phyloP scores from a whole-genome alignment of 2,888 invertebrate species.

The Acanthopleura granulata region DNA sequence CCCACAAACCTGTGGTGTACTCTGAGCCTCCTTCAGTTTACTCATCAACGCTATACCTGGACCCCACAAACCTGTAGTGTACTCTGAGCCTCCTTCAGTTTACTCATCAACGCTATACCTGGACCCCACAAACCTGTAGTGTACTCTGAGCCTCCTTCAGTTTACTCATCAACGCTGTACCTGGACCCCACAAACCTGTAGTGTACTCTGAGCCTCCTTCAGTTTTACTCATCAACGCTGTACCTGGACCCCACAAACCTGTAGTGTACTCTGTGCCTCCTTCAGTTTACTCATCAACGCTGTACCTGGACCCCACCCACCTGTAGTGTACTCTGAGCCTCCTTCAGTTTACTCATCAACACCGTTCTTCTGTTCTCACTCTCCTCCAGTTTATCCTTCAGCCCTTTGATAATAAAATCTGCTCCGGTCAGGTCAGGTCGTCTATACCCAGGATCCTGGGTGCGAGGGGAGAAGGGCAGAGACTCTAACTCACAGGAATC shows the following conservation, averaged over 20 bases:
- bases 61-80: constrained; percentile 53
- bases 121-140: constrained; percentile 40
- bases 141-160: constrained; percentile 37
- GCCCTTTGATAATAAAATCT: constrained; percentile 4
- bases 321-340: constrained; percentile 63
- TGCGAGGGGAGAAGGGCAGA: constrained; percentile 23
- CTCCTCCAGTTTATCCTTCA: constrained; percentile 48
- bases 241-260: constrained; percentile 53
- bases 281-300: constrained; percentile 61
- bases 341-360: constrained; percentile 60
- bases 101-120: constrained; percentile 56
- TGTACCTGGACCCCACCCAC: constrained; percentile 41
- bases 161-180: no score
- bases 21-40: constrained; percentile 64
- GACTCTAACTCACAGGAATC: constrained; percentile 38
- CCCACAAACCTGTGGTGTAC: constrained; percentile 55
- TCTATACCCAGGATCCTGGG: background rate
- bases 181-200: constrained; percentile 58
- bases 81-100: constrained; percentile 63
- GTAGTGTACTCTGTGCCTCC: constrained; percentile 63
- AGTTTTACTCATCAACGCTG: constrained; percentile 59
- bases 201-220: constrained; percentile 63
- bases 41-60: constrained; percentile 52
- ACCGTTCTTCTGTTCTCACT: constrained; percentile 60
- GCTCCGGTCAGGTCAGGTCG: background rate